Percentiles rank a stretch among this genome's conserved stretches.
These are phyloP conservation scores for Rallus crepitans DNA, from an alignment of 2,797 vertebrate genomes.

Conservation along the genomic window DNA sequence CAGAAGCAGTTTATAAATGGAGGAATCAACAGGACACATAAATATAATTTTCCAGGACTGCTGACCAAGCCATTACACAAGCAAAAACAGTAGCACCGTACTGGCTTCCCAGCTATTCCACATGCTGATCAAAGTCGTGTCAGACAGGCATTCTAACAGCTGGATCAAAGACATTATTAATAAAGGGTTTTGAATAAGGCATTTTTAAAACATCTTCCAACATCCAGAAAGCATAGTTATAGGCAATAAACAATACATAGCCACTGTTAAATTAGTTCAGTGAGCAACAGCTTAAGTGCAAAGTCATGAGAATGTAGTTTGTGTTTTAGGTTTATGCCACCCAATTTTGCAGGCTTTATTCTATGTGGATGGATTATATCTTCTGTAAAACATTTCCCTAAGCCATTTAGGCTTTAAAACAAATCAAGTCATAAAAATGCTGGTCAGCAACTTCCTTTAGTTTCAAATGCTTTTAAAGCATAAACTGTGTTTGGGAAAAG, in stretches of 20 bases:
- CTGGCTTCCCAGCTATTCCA: background rate
- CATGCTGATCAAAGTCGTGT: background rate
- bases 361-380: conserved; percentile 46
- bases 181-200: background rate
- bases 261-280: conserved; percentile 15
- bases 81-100: background rate
- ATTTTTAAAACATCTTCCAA: background rate
- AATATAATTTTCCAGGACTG: background rate
- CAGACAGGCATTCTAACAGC: background rate
- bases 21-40: background rate
- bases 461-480: conserved; percentile 44
- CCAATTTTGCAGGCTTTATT: conserved; percentile 65
- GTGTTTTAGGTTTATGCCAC: conserved; percentile 47
- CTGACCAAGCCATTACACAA: background rate
- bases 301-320: conserved; percentile 52
- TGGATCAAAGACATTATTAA: background rate
- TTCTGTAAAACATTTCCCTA: conserved; percentile 58
- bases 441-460: conserved; percentile 64
- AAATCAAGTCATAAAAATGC: conserved; percentile 64
- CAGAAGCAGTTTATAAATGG: background rate
- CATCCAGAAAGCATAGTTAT: background rate
- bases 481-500: background rate
- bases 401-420: conserved; percentile 65
- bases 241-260: background rate
- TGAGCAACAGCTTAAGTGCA: conserved; percentile 54